phyloP scores from a whole-genome alignment of 2,888 invertebrate species.

The Thecophora atra region DNA sequence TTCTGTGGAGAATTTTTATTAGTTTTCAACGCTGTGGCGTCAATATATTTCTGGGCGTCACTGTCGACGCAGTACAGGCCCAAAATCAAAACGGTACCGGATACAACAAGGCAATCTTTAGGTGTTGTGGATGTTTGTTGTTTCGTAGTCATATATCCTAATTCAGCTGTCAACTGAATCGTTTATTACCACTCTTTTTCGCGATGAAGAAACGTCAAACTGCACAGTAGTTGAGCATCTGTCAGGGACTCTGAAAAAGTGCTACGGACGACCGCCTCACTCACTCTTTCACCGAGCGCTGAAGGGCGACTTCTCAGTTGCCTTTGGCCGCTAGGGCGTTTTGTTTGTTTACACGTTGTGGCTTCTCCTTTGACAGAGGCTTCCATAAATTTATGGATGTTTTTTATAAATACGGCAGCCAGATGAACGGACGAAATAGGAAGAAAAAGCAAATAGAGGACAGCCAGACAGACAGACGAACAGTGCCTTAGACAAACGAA shows the following conservation, averaged over 20 bases:
- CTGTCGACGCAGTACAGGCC: slow-evolving; percentile 17
- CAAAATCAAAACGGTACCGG: slow-evolving; percentile 2
- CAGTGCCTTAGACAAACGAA: slow-evolving; percentile 27
- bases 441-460: slow-evolving; percentile 2
- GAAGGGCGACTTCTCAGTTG: slow-evolving; percentile 12
- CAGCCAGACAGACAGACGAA: slow-evolving; percentile 43
- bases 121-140: slow-evolving; percentile 37
- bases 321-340: slow-evolving; percentile 31
- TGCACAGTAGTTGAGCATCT: slow-evolving; percentile 26
- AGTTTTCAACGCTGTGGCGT: slow-evolving; percentile 1
- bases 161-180: slow-evolving; percentile 62
- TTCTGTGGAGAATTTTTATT: background rate
- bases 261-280: background rate
- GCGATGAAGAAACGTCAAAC: slow-evolving; percentile 1
- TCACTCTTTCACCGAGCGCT: background rate
- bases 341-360: slow-evolving; percentile 55
- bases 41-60: slow-evolving; percentile 12
- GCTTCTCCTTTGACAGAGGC: slow-evolving; percentile 40
- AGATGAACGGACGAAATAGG: background rate
- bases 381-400: slow-evolving; percentile 51
- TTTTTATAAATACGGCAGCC: slow-evolving; percentile 53
- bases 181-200: slow-evolving; percentile 51
- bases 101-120: background rate
- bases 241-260: slow-evolving; percentile 19
- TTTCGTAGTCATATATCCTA: slow-evolving; percentile 49